Evolutionary conservation across 1,140 invertebrate genomes (phyloP).

Genomic region (Meloidogyne exigua): DNA sequence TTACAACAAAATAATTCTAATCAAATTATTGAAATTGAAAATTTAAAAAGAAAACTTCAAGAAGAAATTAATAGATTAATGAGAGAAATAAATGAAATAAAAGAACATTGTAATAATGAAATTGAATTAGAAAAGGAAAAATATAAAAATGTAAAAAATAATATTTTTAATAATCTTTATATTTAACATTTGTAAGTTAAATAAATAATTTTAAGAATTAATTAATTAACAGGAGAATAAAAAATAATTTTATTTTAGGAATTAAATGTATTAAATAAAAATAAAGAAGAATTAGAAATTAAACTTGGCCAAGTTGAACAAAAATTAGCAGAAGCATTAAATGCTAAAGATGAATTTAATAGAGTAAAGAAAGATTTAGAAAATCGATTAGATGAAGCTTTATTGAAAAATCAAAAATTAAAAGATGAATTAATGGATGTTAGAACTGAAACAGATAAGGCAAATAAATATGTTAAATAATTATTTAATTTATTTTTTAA

Average conservation of each 20-base stretch:
- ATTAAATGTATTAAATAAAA: slow-evolving; percentile 45
- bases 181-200: too few species aligned
- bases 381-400: slow-evolving; percentile 49
- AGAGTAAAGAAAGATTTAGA: slow-evolving; percentile 55
- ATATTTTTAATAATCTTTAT: too few species aligned
- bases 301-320: slow-evolving; percentile 53
- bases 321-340: slow-evolving; percentile 57
- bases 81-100: slow-evolving; percentile 49
- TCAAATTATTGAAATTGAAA: slow-evolving; percentile 50
- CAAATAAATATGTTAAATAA: slow-evolving; percentile 5
- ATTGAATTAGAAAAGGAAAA: slow-evolving; percentile 59
- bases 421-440: slow-evolving; percentile 59
- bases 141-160: slow-evolving; percentile 46
- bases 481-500: background rate
- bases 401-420: slow-evolving; percentile 56
- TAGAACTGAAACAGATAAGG: slow-evolving; percentile 57
- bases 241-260: slow-evolving; percentile 34
- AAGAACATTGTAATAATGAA: slow-evolving; percentile 60
- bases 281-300: slow-evolving; percentile 58
- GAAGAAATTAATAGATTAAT: slow-evolving; percentile 59
- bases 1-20: slow-evolving; percentile 46
- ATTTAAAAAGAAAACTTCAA: slow-evolving; percentile 56
- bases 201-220: too few species aligned
- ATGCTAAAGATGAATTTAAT: slow-evolving; percentile 57
- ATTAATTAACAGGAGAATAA: too few species aligned